Evolutionary conservation across 2,888 invertebrate species (phyloP), one percentile per base, ranked within the genome.

Genomic region (Mystacides longicornis): DNA sequence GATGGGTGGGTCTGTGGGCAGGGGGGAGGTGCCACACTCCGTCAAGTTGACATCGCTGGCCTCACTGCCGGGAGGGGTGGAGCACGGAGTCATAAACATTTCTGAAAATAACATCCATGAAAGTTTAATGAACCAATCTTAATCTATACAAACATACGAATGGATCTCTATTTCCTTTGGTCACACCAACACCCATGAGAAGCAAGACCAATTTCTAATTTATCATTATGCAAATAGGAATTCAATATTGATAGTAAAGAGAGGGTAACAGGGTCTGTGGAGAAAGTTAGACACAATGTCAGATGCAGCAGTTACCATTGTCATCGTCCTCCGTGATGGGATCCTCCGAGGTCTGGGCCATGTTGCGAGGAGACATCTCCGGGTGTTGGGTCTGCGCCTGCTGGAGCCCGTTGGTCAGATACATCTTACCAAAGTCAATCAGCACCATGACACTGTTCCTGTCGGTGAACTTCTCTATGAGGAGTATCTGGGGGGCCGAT

Each of bases 401-500:
- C 7, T 11, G 5, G 18, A 37, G 20, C 20, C 60, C 72, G 65
- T 77, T 75, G 58, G 69, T 68, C 47, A 77, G 69, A 63, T 86
- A 85, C 62, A 97, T 80, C 60, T 90, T 82, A 14, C 97, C 97
- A 68, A 97, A 89, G 77, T 96, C 96, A 52, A 93, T 82, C 48
- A 96, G 86, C 51, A 94, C 83, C 64, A 91, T 85, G 9, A 86
- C 79, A 1, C 87, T 85, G 67, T 86, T 88, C 53, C 82, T 81
- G 64, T 87, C 85, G 49, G 78, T 78, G 68, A 89, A 86, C 66
- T 85, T 81, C 68, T 94, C 93, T 42, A 93, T 90, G 61, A 95
- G 81, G 64, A 95, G 82, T 62, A 97, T 90, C 69, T 94, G 93
- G 0, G 96, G 96, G 1, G 96, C 95, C 3, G 90, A 90, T 61